A percentile compares a stretch with the other conserved stretches of the same genome.
phyloP scores from a whole-genome alignment of 2,888 invertebrate genomes.

The Bellardia pandia region DNA sequence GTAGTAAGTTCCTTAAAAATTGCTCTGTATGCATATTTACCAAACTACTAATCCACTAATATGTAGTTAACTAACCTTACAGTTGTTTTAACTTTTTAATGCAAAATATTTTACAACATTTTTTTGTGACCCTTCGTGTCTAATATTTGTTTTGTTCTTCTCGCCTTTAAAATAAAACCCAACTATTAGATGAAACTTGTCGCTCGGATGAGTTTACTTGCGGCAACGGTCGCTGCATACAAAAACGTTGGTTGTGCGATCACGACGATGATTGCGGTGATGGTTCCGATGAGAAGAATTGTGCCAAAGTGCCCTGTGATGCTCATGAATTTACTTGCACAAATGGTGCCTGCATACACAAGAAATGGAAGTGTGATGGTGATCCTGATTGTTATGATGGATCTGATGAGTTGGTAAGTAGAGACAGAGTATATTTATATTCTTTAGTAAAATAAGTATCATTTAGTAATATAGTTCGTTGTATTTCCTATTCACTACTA shows the following conservation, averaged over 20 bases:
- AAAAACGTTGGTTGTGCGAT: slow-evolving; percentile 94
- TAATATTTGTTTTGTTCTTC: background rate
- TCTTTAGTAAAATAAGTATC: no score
- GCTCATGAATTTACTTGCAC: slow-evolving; percentile 90
- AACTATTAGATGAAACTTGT: slow-evolving; percentile 91
- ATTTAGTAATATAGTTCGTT: no score
- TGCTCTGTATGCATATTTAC: background rate
- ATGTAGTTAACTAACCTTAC: background rate
- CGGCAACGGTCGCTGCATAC: slow-evolving; percentile 94
- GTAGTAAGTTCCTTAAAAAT: slow-evolving; percentile 10
- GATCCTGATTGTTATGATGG: slow-evolving; percentile 93
- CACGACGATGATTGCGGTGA: slow-evolving; percentile 95
- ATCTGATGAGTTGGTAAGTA: slow-evolving; percentile 91
- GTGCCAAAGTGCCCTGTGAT: slow-evolving; percentile 89
- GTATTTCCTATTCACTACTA: no score
- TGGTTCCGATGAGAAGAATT: slow-evolving; percentile 91
- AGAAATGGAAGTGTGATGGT: slow-evolving; percentile 94
- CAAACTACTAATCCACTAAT: background rate
- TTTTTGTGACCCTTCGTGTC: background rate
- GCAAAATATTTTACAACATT: background rate
- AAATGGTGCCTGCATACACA: slow-evolving; percentile 90
- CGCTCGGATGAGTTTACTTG: slow-evolving; percentile 97
- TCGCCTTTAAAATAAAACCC: background rate
- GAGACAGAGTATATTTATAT: background rate
- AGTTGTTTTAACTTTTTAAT: background rate